These are phyloP conservation scores for Leuciscus waleckii DNA, from an alignment of 2,797 vertebrate genomes.

Conservation along the genomic window DNA sequence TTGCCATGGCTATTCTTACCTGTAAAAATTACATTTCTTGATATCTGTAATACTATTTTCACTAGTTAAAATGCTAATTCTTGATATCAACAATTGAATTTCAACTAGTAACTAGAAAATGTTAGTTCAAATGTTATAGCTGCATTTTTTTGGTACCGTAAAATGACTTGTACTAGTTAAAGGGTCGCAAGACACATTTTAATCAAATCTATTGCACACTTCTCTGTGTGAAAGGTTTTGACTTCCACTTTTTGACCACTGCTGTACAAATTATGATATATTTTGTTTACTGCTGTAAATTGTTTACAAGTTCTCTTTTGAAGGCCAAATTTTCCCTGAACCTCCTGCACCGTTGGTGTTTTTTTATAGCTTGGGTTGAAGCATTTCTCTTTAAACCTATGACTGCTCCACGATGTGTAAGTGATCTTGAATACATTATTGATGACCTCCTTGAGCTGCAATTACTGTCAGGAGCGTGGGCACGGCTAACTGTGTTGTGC, in stretches of 20 bases:
- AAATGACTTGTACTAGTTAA: neutral
- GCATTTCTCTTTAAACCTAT: slow-evolving; percentile 66
- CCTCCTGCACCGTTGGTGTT: slow-evolving; percentile 59
- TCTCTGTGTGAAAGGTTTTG: neutral
- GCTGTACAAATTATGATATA: neutral
- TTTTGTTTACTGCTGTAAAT: neutral
- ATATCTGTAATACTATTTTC: no score
- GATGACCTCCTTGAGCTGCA: slow-evolving; percentile 78
- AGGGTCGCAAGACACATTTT: neutral
- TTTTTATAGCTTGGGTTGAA: slow-evolving; percentile 55
- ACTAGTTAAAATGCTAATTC: no score
- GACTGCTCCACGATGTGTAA: slow-evolving; percentile 78
- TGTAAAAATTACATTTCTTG: no score
- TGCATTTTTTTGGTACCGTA: neutral
- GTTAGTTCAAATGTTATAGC: neutral
- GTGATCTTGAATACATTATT: slow-evolving; percentile 84
- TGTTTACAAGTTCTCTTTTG: slow-evolving; percentile 62
- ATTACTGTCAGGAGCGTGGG: slow-evolving; percentile 75
- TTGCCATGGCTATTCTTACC: no score
- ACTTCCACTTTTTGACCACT: neutral
- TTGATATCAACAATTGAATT: no score
- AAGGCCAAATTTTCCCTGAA: slow-evolving; percentile 71
- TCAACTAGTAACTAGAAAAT: no score
- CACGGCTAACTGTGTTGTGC: slow-evolving; percentile 71
- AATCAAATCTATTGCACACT: neutral